These are phyloP conservation scores for Parazoanthus atlanticus DNA, from an alignment of 92 coral and sea anemone species.

Conservation along the genomic window DNA sequence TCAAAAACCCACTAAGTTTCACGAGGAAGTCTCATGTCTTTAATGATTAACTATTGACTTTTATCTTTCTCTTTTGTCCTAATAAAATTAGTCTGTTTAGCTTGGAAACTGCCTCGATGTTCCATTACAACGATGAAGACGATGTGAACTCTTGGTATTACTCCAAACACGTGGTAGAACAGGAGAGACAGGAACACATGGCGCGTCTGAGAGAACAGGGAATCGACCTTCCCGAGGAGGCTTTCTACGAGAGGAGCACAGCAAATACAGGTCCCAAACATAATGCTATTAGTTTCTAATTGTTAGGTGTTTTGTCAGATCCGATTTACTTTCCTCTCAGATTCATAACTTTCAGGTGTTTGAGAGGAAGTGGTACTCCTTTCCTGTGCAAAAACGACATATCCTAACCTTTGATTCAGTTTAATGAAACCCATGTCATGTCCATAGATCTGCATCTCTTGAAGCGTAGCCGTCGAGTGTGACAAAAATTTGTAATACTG, in stretches of 20 bases:
- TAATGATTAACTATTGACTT: background rate
- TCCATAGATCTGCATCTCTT: too few relatives aligned
- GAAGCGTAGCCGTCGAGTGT: too few relatives aligned
- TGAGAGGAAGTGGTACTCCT: too few relatives aligned
- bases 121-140: conserved; percentile 81
- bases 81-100: conserved; percentile 73
- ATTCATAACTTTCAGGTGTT: too few relatives aligned
- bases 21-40: background rate
- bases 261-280: background rate
- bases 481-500: too few relatives aligned
- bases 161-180: conserved; percentile 89
- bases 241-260: conserved; percentile 40
- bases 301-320: background rate
- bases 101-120: conserved; percentile 72
- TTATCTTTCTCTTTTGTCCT: background rate
- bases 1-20: background rate
- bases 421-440: too few relatives aligned
- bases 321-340: too few relatives aligned
- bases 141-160: conserved; percentile 89
- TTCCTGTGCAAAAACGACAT: too few relatives aligned
- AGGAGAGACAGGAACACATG: conserved; percentile 72
- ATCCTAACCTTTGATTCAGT: too few relatives aligned
- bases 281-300: background rate
- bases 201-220: conserved; percentile 79
- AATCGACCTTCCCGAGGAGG: conserved; percentile 68